These are phyloP conservation scores for Blastomussa wellsi DNA, from an alignment of 92 coral and sea anemone genomes.

Conservation along the genomic window DNA sequence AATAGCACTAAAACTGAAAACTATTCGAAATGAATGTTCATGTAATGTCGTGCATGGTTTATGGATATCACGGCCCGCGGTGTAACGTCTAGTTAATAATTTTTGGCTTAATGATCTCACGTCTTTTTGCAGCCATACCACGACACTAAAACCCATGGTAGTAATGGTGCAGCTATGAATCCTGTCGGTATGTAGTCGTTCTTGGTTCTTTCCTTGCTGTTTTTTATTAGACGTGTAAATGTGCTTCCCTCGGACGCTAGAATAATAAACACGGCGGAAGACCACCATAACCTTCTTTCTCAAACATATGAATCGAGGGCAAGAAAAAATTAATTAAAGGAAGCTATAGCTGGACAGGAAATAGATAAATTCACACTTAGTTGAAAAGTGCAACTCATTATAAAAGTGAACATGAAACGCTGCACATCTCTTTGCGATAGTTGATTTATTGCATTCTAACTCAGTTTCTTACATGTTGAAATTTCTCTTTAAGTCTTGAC, in stretches of 20 bases:
- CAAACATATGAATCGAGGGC: background rate
- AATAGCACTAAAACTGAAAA: background rate
- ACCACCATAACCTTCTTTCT: background rate
- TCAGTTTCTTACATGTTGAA: too few relatives aligned
- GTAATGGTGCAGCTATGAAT: slow-evolving; percentile 13
- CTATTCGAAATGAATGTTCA: background rate
- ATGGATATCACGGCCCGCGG: slow-evolving; percentile 27
- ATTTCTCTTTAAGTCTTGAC: too few relatives aligned
- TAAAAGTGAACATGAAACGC: too few relatives aligned
- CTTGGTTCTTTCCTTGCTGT: background rate
- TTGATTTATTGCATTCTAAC: too few relatives aligned
- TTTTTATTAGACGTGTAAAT: background rate
- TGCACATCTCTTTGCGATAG: too few relatives aligned
- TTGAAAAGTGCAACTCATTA: too few relatives aligned
- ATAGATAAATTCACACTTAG: too few relatives aligned
- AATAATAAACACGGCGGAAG: too few relatives aligned
- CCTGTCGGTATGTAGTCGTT: slow-evolving; percentile 35
- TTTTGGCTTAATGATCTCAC: slow-evolving; percentile 10
- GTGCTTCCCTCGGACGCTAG: too few relatives aligned
- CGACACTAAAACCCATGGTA: slow-evolving; percentile 27
- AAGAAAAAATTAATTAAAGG: too few relatives aligned
- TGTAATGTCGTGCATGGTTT: background rate
- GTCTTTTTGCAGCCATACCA: slow-evolving; percentile 41
- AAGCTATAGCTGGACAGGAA: too few relatives aligned
- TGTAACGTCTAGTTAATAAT: background rate